Evolutionary conservation across 2,797 vertebrate species (phyloP), one percentile per base, ranked within the genome.

Genomic region (Glyptemys insculpta): DNA sequence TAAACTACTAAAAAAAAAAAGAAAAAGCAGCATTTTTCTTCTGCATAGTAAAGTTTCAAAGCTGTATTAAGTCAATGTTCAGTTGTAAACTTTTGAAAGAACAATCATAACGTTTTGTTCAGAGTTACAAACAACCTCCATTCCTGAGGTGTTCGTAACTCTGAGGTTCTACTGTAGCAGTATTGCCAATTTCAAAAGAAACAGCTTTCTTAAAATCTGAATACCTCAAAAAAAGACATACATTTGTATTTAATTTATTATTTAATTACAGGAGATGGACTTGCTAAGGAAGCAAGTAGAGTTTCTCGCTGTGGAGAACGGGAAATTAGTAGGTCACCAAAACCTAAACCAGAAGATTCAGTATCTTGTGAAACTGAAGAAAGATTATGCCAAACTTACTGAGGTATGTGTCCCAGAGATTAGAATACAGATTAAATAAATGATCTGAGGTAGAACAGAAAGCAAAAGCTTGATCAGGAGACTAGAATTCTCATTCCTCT

Each of bases 271-370:
- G 99, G 99, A 99, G 95, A 97, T 98, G 49, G 98, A 99, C 41
- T 93, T 98, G 96, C 98, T 99, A 92, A 99, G 98, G 94, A 99
- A 98, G 93, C 99, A 99, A 94, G 98, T 99, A 65, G 96, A 98
- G 15, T 96, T 94, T 88, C 98, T 99, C 44, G 98, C 99, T 0
- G 99, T 99, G 96, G 99, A 99, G 97, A 99, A 99, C 1, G 99
- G 99, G 25, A 99, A 99, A 95, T 97, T 99, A 90, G 98, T 99
- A 37, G 99, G 99, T 83, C 99, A 99, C 95, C 99, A 99, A 97
- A 99, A 99, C 96, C 98, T 99, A 62, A 99, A 99, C 93, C 99
- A 99, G 98, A 99, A 98, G 98, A 99, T 99, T 89, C 99, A 99
- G 82, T 99, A 99, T 87, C 98, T 99, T 83, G 99, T 99, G 53